Conservation (phyloP, 2,797 vertebrate species). For the Dicrostonyx torquatus region DNA sequence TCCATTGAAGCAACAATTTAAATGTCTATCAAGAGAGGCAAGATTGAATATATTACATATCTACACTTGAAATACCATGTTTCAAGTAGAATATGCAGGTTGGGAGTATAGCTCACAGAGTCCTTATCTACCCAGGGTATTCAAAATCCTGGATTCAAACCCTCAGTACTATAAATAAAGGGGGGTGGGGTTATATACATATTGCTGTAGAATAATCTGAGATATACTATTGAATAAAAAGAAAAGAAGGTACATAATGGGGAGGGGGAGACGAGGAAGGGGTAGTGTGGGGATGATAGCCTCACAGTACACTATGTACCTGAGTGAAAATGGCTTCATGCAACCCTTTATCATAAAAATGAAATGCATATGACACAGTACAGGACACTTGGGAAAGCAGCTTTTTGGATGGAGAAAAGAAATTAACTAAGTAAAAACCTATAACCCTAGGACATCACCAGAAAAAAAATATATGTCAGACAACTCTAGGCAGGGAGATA, state of each 20-base stretch:
- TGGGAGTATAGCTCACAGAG: neutral
- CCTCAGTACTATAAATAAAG: neutral
- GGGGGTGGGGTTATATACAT: neutral
- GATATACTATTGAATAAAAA: neutral
- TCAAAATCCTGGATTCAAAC: neutral
- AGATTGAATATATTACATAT: constrained; percentile 19
- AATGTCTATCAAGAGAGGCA: neutral
- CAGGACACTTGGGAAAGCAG: constrained; percentile 29
- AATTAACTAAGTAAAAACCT: neutral
- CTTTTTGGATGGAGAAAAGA: neutral
- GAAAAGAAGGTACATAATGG: neutral
- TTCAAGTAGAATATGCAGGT: neutral
- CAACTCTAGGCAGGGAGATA: neutral
- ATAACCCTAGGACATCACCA: neutral
- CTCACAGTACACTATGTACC: no score
- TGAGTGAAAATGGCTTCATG: neutral
- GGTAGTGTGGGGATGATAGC: neutral
- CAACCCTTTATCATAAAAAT: neutral
- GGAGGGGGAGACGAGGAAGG: no score
- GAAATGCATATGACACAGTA: neutral
- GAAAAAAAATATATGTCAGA: neutral
- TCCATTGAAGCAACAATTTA: constrained; percentile 24
- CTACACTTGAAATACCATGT: neutral
- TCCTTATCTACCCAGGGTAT: neutral
- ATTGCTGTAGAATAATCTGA: constrained; percentile 5